phyloP scores from a whole-genome alignment of 2,113 vertebrate species.

The Pygoscelis antarcticus region DNA sequence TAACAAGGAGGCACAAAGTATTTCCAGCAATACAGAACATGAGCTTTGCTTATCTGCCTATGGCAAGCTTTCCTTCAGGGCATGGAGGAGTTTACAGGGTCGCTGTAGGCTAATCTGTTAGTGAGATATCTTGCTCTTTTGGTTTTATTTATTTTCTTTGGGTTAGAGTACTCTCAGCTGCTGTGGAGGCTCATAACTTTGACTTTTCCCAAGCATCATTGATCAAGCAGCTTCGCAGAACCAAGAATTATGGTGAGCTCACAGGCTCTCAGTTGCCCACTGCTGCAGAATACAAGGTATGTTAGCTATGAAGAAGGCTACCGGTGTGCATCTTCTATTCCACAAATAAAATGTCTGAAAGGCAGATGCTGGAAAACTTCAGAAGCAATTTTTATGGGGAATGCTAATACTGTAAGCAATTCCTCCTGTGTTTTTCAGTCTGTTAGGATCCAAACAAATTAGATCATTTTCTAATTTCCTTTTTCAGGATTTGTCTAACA shows the following conservation, averaged over 20 bases:
- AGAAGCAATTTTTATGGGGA: not conserved
- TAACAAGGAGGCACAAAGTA: constrained; percentile 61
- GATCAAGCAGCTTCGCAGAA: constrained; percentile 7
- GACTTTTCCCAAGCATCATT: constrained; percentile 1
- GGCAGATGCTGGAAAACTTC: not conserved
- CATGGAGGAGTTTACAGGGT: constrained; percentile 31
- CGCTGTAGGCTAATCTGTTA: constrained; percentile 48
- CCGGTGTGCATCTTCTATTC: not conserved
- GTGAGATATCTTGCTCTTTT: constrained; percentile 50
- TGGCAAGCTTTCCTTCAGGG: constrained; percentile 63
- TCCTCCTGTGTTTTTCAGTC: not conserved
- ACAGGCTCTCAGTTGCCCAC: not conserved
- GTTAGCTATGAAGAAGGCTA: not conserved
- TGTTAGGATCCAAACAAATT: not conserved
- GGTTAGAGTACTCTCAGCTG: constrained; percentile 17
- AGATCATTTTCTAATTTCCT: not conserved
- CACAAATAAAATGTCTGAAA: not conserved
- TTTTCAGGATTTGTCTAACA: not conserved
- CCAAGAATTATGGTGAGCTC: not conserved
- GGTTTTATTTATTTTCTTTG: constrained; percentile 63
- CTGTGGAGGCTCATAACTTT: constrained; percentile 1
- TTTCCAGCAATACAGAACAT: constrained; percentile 35
- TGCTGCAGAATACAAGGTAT: not conserved
- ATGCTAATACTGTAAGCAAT: not conserved
- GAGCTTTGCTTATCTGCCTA: constrained; percentile 63